These are phyloP conservation scores for Gymnocypris eckloni DNA, from an alignment of 2,797 vertebrate species.

Conservation along the genomic window DNA sequence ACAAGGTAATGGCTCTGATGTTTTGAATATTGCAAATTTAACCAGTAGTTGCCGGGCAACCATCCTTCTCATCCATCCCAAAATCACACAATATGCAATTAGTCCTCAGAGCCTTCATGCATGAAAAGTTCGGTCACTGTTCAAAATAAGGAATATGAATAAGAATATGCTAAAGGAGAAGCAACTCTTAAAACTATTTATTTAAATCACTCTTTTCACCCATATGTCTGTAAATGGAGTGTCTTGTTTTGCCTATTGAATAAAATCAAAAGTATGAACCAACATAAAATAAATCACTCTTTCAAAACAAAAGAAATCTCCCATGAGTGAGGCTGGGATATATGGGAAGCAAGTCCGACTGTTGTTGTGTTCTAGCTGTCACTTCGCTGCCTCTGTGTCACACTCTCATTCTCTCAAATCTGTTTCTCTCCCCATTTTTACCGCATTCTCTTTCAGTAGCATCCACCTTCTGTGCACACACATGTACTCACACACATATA, in stretches of 20 bases:
- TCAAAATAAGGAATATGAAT: not conserved
- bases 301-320: constrained; percentile 2
- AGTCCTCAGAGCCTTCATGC: not conserved
- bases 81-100: constrained; percentile 32
- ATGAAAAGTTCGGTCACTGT: constrained; percentile 3
- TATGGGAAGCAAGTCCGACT: constrained; percentile 18
- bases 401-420: constrained; percentile 15
- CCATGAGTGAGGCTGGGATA: not conserved
- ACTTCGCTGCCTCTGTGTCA: constrained; percentile 2
- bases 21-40: constrained; percentile 7
- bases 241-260: not conserved
- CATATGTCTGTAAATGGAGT: not conserved
- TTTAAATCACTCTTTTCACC: not conserved
- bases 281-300: not conserved
- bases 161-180: not conserved
- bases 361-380: constrained; percentile 35
- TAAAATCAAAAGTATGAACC: not conserved
- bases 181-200: not conserved
- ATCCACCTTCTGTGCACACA: constrained; percentile 5
- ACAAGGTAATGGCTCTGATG: not conserved
- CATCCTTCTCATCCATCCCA: constrained; percentile 35
- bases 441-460: constrained; percentile 29
- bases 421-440: constrained; percentile 18
- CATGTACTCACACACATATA: constrained; percentile 7
- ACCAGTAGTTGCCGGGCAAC: constrained; percentile 40